Conservation (phyloP, 2,888 invertebrate species). For the Scaptomyza polygonia region DNA sequence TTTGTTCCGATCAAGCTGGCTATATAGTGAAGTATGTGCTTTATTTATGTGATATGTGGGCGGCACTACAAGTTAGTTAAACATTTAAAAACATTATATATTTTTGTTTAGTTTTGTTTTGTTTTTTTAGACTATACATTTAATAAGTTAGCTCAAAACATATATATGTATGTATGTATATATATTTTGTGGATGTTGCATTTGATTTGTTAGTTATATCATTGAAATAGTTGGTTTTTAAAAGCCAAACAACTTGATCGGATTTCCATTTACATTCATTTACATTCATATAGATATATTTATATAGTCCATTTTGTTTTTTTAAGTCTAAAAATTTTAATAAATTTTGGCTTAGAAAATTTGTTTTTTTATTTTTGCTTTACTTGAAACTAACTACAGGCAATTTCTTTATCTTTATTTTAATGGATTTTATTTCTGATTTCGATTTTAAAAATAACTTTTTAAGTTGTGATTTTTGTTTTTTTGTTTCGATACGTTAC, state of each 20-base stretch:
- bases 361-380: constrained; percentile 44
- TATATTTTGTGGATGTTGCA: constrained; percentile 1
- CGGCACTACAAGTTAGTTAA: constrained; percentile 20
- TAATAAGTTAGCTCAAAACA: constrained; percentile 3
- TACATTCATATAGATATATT: constrained; percentile 4
- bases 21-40: constrained; percentile 1
- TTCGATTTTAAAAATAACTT: constrained; percentile 64
- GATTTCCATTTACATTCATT: background rate
- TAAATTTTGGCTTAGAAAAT: constrained; percentile 78
- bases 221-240: constrained; percentile 22
- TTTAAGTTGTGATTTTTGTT: constrained; percentile 49
- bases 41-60: constrained; percentile 26
- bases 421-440: constrained; percentile 14
- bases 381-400: constrained; percentile 81
- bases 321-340: constrained; percentile 67
- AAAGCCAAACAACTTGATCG: constrained; percentile 20
- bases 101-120: too few species aligned
- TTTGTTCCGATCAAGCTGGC: constrained; percentile 51
- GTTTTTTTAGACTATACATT: background rate
- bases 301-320: constrained; percentile 35
- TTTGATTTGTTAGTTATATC: background rate
- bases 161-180: constrained; percentile 3
- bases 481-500: constrained; percentile 66
- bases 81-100: constrained; percentile 10
- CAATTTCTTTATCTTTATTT: constrained; percentile 27